Evolutionary conservation across 2,888 invertebrate species (phyloP), one percentile per base, ranked within the genome.

Genomic region (Ceratothoa steindachneri): DNA sequence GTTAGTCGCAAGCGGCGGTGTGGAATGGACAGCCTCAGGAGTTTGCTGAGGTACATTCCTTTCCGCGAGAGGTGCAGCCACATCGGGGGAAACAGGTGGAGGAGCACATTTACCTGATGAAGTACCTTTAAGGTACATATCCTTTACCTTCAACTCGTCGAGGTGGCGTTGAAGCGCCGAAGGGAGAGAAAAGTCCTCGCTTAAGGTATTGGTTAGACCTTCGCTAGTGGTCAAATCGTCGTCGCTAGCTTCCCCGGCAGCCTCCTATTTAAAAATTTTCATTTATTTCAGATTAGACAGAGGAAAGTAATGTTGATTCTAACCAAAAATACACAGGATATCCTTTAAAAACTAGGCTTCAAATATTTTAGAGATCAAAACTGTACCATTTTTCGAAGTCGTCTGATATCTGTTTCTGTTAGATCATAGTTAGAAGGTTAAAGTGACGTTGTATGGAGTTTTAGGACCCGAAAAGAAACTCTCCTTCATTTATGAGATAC

Each of bases 111-210:
- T 60, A 60, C 60, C 60, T 24, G 60, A n/a, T 24, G 60, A 60
- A 24, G 60, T 60, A 24, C 60, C 60, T 60, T 60, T 60, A 12
- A 60, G 27, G 60, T 60, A 60, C 72, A 75, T 30, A 69, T 72
- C 72, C 27, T 75, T 72, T 75, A 75, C 75, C 76, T 76, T 72
- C 27, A 76, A 51, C 52, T 73, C 76, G 60, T 76, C 70, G 24
- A 76, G 76, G 53, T 76, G 76, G 15, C 51, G 73, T n/a, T 55
- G 73, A 19, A 76, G 76, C 22, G 76, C 73, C 1, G 68, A 67
- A 52, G 76, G 76, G 52, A 76, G 73, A 41, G 76, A 76, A 12
- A 67, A 73, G 60, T 76, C 76, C 41, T 76, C 76, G 65, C 76
- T 76, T 19, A 76, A 67, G 0, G 76, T 76, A 24, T 69, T 70